phyloP scores from a whole-genome alignment of 2,888 invertebrate species.

The Leptinotarsa rubiginosa region DNA sequence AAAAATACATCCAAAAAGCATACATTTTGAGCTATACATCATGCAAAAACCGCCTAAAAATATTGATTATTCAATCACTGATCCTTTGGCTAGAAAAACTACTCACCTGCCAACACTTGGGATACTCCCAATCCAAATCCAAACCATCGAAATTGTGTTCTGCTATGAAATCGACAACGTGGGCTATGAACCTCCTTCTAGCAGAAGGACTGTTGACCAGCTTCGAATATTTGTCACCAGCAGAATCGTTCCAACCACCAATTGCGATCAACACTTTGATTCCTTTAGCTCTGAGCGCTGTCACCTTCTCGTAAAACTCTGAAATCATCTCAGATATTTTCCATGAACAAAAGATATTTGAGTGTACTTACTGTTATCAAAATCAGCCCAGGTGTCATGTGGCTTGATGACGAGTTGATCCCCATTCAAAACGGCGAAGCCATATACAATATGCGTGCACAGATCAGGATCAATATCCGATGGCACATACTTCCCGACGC shows the following conservation, averaged over 20 bases:
- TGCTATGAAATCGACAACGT: constrained; percentile 82
- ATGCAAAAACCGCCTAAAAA: no score
- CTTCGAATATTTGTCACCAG: constrained; percentile 88
- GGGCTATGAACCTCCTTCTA: constrained; percentile 78
- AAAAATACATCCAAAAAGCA: no score
- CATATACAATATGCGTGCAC: constrained; percentile 93
- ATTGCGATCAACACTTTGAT: constrained; percentile 88
- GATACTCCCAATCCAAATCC: constrained; percentile 95
- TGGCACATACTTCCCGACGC: constrained; percentile 83
- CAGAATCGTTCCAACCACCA: constrained; percentile 96
- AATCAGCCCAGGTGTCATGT: constrained; percentile 89
- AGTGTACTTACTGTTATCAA: constrained; percentile 82
- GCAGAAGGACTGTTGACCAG: constrained; percentile 81
- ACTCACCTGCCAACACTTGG: constrained; percentile 87
- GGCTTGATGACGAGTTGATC: constrained; percentile 82
- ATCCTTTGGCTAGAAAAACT: neutral
- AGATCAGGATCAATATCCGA: constrained; percentile 85
- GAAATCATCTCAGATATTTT: constrained; percentile 47
- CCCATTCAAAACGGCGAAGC: constrained; percentile 88
- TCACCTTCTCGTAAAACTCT: constrained; percentile 90
- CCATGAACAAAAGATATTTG: neutral
- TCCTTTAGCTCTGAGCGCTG: constrained; percentile 77
- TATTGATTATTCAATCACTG: no score
- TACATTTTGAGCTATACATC: no score
- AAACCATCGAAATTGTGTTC: constrained; percentile 89